phyloP scores from a whole-genome alignment of 2,113 vertebrate genomes.

The Cacatua alba region DNA sequence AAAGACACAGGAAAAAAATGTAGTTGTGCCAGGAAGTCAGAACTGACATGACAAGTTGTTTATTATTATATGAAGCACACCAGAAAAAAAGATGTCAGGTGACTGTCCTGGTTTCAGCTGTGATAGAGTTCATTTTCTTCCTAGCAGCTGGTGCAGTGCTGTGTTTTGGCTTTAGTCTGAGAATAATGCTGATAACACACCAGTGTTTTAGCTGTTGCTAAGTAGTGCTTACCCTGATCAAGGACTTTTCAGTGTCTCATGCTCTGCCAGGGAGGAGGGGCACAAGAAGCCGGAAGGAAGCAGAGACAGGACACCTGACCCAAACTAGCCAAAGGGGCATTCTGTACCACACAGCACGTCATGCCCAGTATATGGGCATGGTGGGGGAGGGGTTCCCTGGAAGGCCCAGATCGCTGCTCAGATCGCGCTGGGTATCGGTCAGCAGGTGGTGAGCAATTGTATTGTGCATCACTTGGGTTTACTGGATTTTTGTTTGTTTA shows the following conservation, averaged over 20 bases:
- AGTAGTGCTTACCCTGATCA: not conserved
- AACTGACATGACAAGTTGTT: not conserved
- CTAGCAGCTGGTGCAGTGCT: not conserved
- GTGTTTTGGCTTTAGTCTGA: not conserved
- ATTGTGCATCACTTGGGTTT: not conserved
- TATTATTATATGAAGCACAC: not conserved
- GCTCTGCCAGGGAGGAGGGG: not conserved
- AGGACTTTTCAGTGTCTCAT: not conserved
- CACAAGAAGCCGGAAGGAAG: not conserved
- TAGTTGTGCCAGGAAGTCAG: not conserved
- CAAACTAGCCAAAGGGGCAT: not conserved
- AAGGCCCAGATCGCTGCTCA: not conserved
- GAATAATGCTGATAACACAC: not conserved
- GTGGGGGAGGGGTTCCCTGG: no score
- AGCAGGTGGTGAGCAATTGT: not conserved
- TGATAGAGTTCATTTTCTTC: not conserved
- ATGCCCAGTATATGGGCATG: not conserved
- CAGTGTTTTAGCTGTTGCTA: not conserved
- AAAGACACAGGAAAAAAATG: not conserved
- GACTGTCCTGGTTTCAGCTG: not conserved
- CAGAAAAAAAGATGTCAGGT: not conserved
- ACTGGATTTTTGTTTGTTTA: not conserved
- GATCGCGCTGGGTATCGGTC: not conserved
- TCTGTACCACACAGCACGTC: not conserved
- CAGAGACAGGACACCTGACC: not conserved